A percentile compares a stretch with the other conserved stretches of the same genome.
Evolutionary conservation across 2,113 vertebrate species (phyloP).

Genomic region (Meleagris gallopavo): DNA sequence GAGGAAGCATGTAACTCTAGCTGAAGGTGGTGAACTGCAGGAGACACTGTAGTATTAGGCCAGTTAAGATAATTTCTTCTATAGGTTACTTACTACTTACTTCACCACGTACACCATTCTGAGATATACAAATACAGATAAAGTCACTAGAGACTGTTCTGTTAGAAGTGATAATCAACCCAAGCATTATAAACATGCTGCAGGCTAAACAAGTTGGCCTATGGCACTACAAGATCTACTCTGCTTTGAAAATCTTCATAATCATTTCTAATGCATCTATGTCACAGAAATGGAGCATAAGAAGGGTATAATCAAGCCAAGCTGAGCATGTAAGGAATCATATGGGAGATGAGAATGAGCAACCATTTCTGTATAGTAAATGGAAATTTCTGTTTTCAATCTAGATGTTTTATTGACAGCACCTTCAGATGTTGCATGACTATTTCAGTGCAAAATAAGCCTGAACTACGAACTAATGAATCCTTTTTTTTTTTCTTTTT

Average conservation of each 20-base stretch:
- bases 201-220: slow-evolving; percentile 63
- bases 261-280: not conserved
- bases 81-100: not conserved
- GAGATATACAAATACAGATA: slow-evolving; percentile 26
- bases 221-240: slow-evolving; percentile 13
- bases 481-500: slow-evolving; percentile 8
- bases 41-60: not conserved
- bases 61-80: not conserved
- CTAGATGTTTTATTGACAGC: slow-evolving; percentile 55
- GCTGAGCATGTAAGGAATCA: slow-evolving; percentile 35
- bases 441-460: slow-evolving; percentile 45
- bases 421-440: slow-evolving; percentile 48
- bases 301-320: slow-evolving; percentile 4
- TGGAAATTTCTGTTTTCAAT: not conserved
- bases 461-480: not conserved
- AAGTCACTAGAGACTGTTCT: slow-evolving; percentile 35
- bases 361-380: not conserved
- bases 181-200: slow-evolving; percentile 30
- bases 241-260: slow-evolving; percentile 49
- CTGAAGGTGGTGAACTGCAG: not conserved
- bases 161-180: slow-evolving; percentile 47
- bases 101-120: not conserved
- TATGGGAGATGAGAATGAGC: not conserved
- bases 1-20: not conserved
- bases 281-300: not conserved